A percentile compares a stretch with the other conserved stretches of the same genome.
These are phyloP conservation scores for Taxidea taxus DNA, from an alignment of 2,113 vertebrate genomes.

Conservation along the genomic window DNA sequence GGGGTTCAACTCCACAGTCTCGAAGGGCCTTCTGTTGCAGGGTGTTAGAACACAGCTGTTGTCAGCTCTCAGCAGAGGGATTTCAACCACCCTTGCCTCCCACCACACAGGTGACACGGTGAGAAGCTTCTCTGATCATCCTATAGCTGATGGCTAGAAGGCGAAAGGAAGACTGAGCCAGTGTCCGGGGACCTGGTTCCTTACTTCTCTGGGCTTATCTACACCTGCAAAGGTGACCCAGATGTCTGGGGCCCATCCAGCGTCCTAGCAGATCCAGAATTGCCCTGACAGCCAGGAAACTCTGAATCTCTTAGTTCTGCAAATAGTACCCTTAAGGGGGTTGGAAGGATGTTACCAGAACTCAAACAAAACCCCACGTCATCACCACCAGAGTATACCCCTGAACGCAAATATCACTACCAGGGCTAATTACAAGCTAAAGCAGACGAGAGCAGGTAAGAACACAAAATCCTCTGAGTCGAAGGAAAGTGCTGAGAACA, in stretches of 20 bases:
- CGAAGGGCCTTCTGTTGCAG: neutral
- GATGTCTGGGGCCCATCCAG: neutral
- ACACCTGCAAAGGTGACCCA: neutral
- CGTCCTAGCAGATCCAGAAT: neutral
- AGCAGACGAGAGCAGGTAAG: neutral
- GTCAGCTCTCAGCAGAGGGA: neutral
- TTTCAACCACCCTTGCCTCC: neutral
- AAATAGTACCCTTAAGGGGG: neutral
- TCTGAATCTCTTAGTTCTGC: neutral
- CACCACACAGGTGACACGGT: accelerated
- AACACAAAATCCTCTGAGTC: neutral
- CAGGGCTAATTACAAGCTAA: neutral
- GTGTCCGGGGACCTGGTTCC: neutral
- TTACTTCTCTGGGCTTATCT: neutral
- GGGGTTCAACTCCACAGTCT: neutral
- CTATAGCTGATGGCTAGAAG: neutral
- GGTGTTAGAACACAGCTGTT: neutral
- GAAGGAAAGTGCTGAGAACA: neutral
- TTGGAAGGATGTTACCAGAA: neutral
- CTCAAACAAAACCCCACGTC: neutral
- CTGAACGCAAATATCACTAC: neutral
- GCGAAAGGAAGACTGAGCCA: neutral
- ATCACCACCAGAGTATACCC: neutral
- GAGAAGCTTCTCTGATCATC: neutral
- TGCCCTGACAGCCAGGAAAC: neutral